Evolutionary conservation across 2,888 invertebrate species (phyloP).

Genomic region (Isoperla grammatica): DNA sequence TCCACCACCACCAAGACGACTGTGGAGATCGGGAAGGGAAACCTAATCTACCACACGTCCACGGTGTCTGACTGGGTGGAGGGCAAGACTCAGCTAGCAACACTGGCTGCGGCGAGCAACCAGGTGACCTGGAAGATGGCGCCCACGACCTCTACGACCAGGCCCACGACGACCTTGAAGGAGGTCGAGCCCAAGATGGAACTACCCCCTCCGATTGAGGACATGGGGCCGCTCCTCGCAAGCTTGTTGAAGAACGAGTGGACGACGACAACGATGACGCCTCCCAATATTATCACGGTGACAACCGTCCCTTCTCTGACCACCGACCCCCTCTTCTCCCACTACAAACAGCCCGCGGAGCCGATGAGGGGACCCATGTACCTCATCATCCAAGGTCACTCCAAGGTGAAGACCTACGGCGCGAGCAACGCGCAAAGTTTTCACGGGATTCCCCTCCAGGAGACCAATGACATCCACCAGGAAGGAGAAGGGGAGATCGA

Average conservation of each 20-base stretch:
- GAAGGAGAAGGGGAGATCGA: slow-evolving; percentile 2
- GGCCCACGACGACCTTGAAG: too few relatives aligned
- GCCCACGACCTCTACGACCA: neutral
- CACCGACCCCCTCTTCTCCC: slow-evolving; percentile 56
- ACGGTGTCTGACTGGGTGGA: slow-evolving; percentile 46
- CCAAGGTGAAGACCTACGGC: slow-evolving; percentile 79
- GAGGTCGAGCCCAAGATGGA: neutral
- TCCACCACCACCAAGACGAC: slow-evolving; percentile 21
- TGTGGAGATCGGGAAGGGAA: slow-evolving; percentile 8
- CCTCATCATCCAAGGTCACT: slow-evolving; percentile 77
- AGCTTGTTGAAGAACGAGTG: slow-evolving; percentile 11
- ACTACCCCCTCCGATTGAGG: neutral
- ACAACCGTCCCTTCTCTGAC: slow-evolving; percentile 50
- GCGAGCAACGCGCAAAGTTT: slow-evolving; percentile 46
- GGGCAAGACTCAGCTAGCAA: slow-evolving; percentile 33
- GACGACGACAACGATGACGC: slow-evolving; percentile 39
- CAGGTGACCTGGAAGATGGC: slow-evolving; percentile 40
- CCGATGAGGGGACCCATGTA: slow-evolving; percentile 62
- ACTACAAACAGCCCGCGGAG: slow-evolving; percentile 56
- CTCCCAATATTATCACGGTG: slow-evolving; percentile 43
- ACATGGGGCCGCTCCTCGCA: slow-evolving; percentile 1
- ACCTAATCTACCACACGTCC: slow-evolving; percentile 33
- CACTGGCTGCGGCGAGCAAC: slow-evolving; percentile 38
- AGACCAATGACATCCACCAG: slow-evolving; percentile 48
- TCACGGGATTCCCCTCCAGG: slow-evolving; percentile 46